These are phyloP conservation scores for Chrysopa pallens DNA, from an alignment of 1,140 invertebrate genomes.

Conservation along the genomic window DNA sequence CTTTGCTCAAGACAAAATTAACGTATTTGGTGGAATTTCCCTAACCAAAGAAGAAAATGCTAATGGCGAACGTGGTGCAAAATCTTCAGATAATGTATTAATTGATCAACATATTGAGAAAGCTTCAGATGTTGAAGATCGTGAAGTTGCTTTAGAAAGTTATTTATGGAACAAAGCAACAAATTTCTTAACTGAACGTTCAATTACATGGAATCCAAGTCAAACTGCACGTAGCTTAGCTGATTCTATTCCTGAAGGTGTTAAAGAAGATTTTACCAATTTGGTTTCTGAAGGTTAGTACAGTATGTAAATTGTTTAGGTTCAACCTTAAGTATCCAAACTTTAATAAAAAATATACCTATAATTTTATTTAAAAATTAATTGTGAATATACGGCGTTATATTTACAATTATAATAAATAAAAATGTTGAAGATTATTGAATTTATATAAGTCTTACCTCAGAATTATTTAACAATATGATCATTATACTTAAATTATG, in stretches of 20 bases:
- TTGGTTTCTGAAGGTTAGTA: conserved; percentile 32
- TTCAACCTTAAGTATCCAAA: too few relatives aligned
- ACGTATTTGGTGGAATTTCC: conserved; percentile 34
- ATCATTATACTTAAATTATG: too few relatives aligned
- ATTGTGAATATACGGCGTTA: too few relatives aligned
- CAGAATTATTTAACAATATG: too few relatives aligned
- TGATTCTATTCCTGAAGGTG: conserved; percentile 25
- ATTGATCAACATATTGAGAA: conserved; percentile 24
- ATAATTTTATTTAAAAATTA: too few relatives aligned
- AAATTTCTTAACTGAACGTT: conserved; percentile 37
- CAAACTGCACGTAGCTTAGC: conserved; percentile 30
- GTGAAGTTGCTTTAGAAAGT: conserved; percentile 36
- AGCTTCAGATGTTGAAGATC: conserved; percentile 27
- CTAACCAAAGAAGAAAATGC: conserved; percentile 27
- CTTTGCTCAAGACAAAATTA: conserved; percentile 36
- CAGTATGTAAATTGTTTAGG: too few relatives aligned
- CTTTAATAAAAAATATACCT: too few relatives aligned
- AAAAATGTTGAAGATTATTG: too few relatives aligned
- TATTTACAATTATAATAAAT: too few relatives aligned
- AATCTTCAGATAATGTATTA: conserved; percentile 14
- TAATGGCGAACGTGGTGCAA: conserved; percentile 20
- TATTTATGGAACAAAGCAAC: conserved; percentile 32
- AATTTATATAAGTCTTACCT: too few relatives aligned
- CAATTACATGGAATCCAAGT: conserved; percentile 31
- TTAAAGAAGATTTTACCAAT: conserved; percentile 31